These are phyloP conservation scores for Nomada ruficornis DNA, from an alignment of 2,888 invertebrate genomes.

Conservation along the genomic window DNA sequence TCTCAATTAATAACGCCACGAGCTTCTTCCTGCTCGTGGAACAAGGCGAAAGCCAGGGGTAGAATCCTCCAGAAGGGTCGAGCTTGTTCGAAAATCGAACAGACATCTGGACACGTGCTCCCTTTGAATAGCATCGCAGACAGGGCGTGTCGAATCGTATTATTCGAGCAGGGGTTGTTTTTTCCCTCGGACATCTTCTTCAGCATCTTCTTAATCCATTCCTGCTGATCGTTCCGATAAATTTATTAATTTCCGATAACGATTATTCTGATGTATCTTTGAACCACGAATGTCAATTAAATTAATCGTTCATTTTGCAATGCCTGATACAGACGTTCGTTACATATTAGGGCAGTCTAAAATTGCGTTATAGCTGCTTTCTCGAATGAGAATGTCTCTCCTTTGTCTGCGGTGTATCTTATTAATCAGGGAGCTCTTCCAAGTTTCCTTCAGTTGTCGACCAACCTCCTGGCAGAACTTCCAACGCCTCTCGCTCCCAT, in stretches of 20 bases:
- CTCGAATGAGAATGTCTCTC: too few relatives aligned
- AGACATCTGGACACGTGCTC: not conserved
- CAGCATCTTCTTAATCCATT: too few relatives aligned
- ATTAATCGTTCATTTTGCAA: too few relatives aligned
- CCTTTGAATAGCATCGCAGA: not conserved
- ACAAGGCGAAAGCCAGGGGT: not conserved
- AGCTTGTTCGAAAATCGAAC: not conserved
- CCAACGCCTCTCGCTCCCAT: not conserved
- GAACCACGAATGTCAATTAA: too few relatives aligned
- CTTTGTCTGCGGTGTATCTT: not conserved
- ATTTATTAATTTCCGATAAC: too few relatives aligned
- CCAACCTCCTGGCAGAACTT: not conserved
- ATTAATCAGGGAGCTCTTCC: not conserved
- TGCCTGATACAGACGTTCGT: too few relatives aligned
- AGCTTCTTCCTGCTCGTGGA: not conserved
- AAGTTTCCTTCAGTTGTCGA: slow-evolving; percentile 2
- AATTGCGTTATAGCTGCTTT: too few relatives aligned
- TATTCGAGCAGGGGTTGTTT: not conserved
- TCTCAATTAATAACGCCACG: not conserved
- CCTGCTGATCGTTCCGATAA: too few relatives aligned
- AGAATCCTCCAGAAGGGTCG: slow-evolving; percentile 19
- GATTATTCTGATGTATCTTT: too few relatives aligned
- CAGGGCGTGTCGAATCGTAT: not conserved
- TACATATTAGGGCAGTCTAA: too few relatives aligned
- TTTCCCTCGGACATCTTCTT: not conserved